Conservation (phyloP, 2,888 invertebrate species). For the Dasysyrphus albostriatus region DNA sequence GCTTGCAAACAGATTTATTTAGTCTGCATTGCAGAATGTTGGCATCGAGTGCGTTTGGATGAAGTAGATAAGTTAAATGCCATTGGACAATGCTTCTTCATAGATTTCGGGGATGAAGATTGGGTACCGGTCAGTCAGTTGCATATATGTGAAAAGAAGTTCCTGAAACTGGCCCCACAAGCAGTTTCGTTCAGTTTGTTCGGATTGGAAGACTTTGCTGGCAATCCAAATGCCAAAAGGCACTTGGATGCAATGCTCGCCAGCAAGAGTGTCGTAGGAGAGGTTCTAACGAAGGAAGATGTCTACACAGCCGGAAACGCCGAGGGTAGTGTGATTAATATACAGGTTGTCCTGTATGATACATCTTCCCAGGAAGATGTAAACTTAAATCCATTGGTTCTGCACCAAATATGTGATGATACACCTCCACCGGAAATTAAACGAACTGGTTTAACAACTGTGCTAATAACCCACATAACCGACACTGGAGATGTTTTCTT, state of each 20-base stretch:
- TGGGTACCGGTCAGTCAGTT: slow-evolving; percentile 85
- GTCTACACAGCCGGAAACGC: slow-evolving; percentile 77
- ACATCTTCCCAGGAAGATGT: slow-evolving; percentile 87
- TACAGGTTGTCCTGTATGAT: slow-evolving; percentile 87
- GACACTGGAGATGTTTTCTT: slow-evolving; percentile 82
- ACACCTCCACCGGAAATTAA: slow-evolving; percentile 81
- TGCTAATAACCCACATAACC: slow-evolving; percentile 81
- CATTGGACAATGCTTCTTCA: slow-evolving; percentile 86
- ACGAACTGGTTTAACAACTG: slow-evolving; percentile 79
- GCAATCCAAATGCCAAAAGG: slow-evolving; percentile 81
- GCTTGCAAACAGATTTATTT: slow-evolving; percentile 81
- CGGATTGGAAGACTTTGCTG: slow-evolving; percentile 88
- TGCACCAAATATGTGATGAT: slow-evolving; percentile 85
- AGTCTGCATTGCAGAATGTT: slow-evolving; percentile 85
- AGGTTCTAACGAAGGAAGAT: slow-evolving; percentile 83
- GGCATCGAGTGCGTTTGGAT: slow-evolving; percentile 86
- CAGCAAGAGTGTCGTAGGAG: slow-evolving; percentile 86
- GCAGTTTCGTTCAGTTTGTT: slow-evolving; percentile 89
- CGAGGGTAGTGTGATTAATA: slow-evolving; percentile 79
- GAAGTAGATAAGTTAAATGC: slow-evolving; percentile 84
- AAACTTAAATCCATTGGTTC: slow-evolving; percentile 87
- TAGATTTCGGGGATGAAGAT: slow-evolving; percentile 91
- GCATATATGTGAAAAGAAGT: slow-evolving; percentile 87
- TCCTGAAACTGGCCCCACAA: slow-evolving; percentile 88
- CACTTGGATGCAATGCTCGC: slow-evolving; percentile 84